These are phyloP conservation scores for Pemphredon lugubris DNA, from an alignment of 2,888 invertebrate genomes.

Conservation along the genomic window DNA sequence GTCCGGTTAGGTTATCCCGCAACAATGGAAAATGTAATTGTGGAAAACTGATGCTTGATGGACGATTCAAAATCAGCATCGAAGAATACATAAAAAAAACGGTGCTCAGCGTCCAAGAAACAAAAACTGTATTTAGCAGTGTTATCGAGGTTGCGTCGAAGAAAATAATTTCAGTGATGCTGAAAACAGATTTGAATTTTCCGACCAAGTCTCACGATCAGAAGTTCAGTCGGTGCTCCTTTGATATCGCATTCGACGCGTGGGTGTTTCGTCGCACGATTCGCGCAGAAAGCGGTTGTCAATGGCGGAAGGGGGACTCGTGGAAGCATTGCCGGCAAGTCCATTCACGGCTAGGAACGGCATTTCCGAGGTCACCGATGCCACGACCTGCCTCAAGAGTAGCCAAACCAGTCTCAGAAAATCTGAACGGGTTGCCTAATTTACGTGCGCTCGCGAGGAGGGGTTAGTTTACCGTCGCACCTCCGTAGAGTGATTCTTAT, in stretches of 20 bases:
- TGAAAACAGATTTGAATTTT: no score
- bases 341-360: conserved; percentile 58
- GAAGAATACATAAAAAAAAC: no score
- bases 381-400: conserved; percentile 68
- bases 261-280: conserved; percentile 4
- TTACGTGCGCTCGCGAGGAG: conserved; percentile 41
- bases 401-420: conserved; percentile 69
- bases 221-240: neutral
- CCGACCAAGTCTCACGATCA: no score
- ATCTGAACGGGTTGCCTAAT: conserved; percentile 68
- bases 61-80: no score
- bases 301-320: conserved; percentile 16
- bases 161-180: no score
- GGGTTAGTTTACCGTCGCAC: neutral
- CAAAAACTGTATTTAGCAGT: no score
- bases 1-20: no score
- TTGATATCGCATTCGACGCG: conserved; percentile 6
- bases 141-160: no score
- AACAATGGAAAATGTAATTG: no score
- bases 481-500: no score
- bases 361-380: conserved; percentile 63
- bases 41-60: no score
- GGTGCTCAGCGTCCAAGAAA: no score
- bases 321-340: conserved; percentile 17
- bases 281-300: conserved; percentile 21